Conservation (phyloP, 1,140 invertebrate genomes). For the Nylanderia fulva region DNA sequence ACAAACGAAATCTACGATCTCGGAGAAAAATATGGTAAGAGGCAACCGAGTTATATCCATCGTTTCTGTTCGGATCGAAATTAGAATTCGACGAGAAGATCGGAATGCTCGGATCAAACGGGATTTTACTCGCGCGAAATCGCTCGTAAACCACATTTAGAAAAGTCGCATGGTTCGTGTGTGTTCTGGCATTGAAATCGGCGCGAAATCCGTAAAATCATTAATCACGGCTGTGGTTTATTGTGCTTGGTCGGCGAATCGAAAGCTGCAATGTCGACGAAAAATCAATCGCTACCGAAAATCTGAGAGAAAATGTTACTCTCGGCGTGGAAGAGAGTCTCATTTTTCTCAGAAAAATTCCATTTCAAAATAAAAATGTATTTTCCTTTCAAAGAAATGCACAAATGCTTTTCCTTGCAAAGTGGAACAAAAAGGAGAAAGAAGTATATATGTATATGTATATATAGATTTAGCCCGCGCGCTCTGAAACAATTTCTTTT, state of each 20-base stretch:
- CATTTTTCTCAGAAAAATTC: slow-evolving; percentile 31
- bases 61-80: neutral
- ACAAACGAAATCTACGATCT: neutral
- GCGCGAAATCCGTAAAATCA: slow-evolving; percentile 9
- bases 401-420: neutral
- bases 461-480: neutral
- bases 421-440: neutral
- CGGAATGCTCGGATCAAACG: slow-evolving; percentile 17
- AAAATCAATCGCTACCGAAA: slow-evolving; percentile 13
- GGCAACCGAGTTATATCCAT: neutral
- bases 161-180: neutral
- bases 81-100: slow-evolving; percentile 46
- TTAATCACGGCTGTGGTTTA: slow-evolving; percentile 44
- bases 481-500: slow-evolving; percentile 7
- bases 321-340: neutral
- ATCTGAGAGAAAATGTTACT: neutral
- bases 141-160: slow-evolving; percentile 15
- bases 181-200: neutral
- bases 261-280: slow-evolving; percentile 18
- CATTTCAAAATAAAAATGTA: slow-evolving; percentile 32
- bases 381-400: slow-evolving; percentile 5
- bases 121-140: neutral
- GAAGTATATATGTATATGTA: neutral
- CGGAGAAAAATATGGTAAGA: neutral
- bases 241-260: slow-evolving; percentile 63